phyloP scores from a whole-genome alignment of 2,113 vertebrate species.

The Pagrus major region DNA sequence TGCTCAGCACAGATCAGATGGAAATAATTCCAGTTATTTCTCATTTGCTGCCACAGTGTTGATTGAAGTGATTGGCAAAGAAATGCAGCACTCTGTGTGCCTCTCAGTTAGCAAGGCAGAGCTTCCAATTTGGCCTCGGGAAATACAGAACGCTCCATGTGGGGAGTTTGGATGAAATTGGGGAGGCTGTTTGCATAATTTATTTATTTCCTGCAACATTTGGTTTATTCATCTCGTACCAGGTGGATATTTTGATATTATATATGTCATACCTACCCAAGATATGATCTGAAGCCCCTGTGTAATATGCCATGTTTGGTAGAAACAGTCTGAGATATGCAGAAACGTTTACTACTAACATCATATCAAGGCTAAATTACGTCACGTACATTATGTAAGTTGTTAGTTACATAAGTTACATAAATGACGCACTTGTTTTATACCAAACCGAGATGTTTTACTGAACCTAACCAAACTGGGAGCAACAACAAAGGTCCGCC shows the following conservation, averaged over 20 bases:
- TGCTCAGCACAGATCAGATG: not conserved
- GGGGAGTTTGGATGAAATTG: not conserved
- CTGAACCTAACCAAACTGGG: too few relatives aligned
- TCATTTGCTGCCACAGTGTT: not conserved
- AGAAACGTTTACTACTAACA: too few relatives aligned
- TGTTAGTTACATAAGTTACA: too few relatives aligned
- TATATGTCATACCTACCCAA: not conserved
- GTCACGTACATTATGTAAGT: too few relatives aligned
- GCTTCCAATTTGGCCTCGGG: slow-evolving; percentile 5
- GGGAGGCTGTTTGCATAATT: not conserved
- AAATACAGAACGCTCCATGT: slow-evolving; percentile 1
- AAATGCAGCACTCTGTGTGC: not conserved
- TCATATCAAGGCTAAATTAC: too few relatives aligned
- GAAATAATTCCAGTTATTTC: slow-evolving; percentile 1
- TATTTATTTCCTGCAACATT: not conserved
- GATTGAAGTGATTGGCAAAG: slow-evolving; percentile 16
- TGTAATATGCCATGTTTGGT: too few relatives aligned
- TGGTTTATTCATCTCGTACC: not conserved
- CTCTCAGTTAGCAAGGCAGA: not conserved
- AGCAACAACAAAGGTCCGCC: too few relatives aligned
- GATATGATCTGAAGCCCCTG: not conserved
- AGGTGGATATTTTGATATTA: too few relatives aligned
- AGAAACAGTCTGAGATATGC: too few relatives aligned
- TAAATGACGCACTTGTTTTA: too few relatives aligned
- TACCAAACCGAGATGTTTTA: too few relatives aligned